Conservation (phyloP, 2,888 invertebrate species). For the Steinernema carpocapsae region DNA sequence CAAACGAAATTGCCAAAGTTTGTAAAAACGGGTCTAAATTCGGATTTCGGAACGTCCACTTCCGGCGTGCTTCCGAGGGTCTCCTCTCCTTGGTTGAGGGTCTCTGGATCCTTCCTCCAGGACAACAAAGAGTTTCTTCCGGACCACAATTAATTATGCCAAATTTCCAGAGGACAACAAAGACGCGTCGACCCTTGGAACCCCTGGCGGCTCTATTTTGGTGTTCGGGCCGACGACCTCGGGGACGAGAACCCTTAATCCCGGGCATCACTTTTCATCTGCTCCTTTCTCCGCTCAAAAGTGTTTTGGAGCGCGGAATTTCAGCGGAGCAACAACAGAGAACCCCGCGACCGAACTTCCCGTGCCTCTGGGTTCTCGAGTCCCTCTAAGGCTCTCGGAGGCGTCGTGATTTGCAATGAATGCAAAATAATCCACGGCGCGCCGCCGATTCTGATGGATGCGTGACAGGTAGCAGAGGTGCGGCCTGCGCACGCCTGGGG, state of each 20-base stretch:
- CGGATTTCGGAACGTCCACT: background rate
- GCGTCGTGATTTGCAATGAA: conserved; percentile 30
- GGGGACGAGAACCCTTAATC: background rate
- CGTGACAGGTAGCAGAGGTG: conserved; percentile 30
- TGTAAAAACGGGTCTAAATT: no score
- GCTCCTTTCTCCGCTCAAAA: background rate
- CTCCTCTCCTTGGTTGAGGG: background rate
- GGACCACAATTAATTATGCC: background rate
- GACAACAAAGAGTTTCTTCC: background rate
- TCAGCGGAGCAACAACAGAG: background rate
- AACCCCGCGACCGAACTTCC: background rate
- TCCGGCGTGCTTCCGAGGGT: background rate
- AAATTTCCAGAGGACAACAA: background rate
- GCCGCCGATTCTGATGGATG: conserved; percentile 13
- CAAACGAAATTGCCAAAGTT: no score
- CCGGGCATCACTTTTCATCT: background rate
- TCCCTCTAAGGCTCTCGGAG: background rate
- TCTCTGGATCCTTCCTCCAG: background rate
- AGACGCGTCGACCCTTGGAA: background rate
- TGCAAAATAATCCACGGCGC: conserved; percentile 23
- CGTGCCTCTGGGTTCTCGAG: background rate
- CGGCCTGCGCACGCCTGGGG: conserved; percentile 1
- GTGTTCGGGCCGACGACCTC: background rate
- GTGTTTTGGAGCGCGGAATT: conserved; percentile 6
- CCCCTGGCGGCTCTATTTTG: no score